Percentiles rank a stretch among this genome's conserved stretches.
These are phyloP conservation scores for Xenopus petersii DNA, from an alignment of 2,797 vertebrate species.

Conservation along the genomic window DNA sequence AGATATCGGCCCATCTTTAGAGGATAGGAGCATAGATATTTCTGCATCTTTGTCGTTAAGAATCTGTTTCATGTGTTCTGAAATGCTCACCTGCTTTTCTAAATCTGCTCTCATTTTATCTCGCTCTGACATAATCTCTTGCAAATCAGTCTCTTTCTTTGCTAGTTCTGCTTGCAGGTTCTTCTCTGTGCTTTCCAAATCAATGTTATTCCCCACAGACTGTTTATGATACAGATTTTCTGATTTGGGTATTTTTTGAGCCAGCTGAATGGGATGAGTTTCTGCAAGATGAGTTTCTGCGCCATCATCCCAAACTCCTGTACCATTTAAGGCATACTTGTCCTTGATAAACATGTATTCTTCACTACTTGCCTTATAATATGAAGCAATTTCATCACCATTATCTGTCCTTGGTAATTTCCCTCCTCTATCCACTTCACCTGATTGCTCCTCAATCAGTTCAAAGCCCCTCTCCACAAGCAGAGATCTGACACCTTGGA, in stretches of 20 bases:
- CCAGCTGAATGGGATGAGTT: constrained; percentile 63
- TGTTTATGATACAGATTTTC: constrained; percentile 65
- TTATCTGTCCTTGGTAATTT: constrained; percentile 53
- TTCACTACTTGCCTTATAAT: background rate
- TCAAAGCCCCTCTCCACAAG: constrained; percentile 56
- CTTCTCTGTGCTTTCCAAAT: constrained; percentile 62
- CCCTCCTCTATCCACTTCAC: constrained; percentile 52
- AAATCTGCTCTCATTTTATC: constrained; percentile 65
- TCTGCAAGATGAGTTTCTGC: constrained; percentile 53
- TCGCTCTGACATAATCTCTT: constrained; percentile 60
- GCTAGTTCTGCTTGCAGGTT: constrained; percentile 61
- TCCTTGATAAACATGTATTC: background rate
- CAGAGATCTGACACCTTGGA: constrained; percentile 52
- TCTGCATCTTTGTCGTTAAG: constrained; percentile 79
- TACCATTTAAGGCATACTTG: background rate
- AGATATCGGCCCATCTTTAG: constrained; percentile 76
- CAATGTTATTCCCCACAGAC: constrained; percentile 63
- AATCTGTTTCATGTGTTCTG: constrained; percentile 75
- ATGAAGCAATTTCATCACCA: constrained; percentile 56
- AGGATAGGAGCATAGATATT: constrained; percentile 79
- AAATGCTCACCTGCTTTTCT: constrained; percentile 75
- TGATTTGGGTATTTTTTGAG: constrained; percentile 61
- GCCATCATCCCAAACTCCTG: background rate
- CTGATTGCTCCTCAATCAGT: constrained; percentile 52
- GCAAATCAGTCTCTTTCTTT: constrained; percentile 66